phyloP scores from a whole-genome alignment of 2,113 vertebrate species.

The Dolichotis patagonum region DNA sequence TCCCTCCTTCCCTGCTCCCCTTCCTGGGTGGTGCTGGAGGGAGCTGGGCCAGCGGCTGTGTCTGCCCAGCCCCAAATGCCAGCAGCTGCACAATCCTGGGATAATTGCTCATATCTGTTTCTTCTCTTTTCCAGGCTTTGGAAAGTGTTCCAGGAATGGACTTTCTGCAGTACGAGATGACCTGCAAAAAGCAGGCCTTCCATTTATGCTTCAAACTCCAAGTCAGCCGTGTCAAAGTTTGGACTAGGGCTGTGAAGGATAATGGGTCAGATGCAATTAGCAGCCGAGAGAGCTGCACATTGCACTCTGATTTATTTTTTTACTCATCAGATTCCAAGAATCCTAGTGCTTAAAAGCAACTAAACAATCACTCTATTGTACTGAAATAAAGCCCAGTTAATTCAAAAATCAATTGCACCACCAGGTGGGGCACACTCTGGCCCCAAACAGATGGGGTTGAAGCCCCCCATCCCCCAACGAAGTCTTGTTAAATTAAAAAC shows the following conservation, averaged over 20 bases:
- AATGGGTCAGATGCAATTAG: slow-evolving; percentile 85
- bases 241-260: slow-evolving; percentile 79
- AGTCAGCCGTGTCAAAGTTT: slow-evolving; percentile 83
- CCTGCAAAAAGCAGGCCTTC: slow-evolving; percentile 76
- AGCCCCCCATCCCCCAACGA: slow-evolving; percentile 48
- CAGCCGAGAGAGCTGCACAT: slow-evolving; percentile 69
- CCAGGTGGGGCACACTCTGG: slow-evolving; percentile 79
- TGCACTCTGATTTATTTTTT: slow-evolving; percentile 79
- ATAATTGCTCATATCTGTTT: slow-evolving; percentile 82
- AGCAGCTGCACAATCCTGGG: slow-evolving; percentile 74
- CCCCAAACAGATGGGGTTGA: slow-evolving; percentile 81
- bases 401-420: slow-evolving; percentile 82
- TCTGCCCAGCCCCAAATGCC: slow-evolving; percentile 75
- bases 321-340: slow-evolving; percentile 86
- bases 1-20: neutral
- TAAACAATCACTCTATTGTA: slow-evolving; percentile 81
- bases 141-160: slow-evolving; percentile 80
- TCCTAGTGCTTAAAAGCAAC: slow-evolving; percentile 80
- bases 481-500: slow-evolving; percentile 85
- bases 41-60: slow-evolving; percentile 62
- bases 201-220: slow-evolving; percentile 82
- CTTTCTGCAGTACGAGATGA: slow-evolving; percentile 72
- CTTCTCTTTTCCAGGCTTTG: slow-evolving; percentile 79
- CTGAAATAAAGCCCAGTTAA: slow-evolving; percentile 83
- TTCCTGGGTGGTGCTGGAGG: slow-evolving; percentile 67